Evolutionary conservation across 2,797 vertebrate species (phyloP).

Genomic region (Sternarchorhynchus goeldii): DNA sequence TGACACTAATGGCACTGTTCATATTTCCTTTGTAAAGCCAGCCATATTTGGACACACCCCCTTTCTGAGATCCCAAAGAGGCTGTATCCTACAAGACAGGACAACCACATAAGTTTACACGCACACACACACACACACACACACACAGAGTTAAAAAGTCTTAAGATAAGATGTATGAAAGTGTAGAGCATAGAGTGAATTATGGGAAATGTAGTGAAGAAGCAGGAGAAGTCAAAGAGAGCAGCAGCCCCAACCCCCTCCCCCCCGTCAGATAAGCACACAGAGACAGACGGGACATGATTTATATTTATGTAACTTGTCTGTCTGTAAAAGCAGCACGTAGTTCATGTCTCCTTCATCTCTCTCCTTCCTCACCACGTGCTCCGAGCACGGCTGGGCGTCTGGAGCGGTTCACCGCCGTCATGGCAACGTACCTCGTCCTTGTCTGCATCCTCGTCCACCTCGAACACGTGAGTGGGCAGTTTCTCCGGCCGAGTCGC

Average conservation of each 20-base stretch:
- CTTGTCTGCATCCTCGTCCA: conserved; percentile 97
- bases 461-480: conserved; percentile 92
- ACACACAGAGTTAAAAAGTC: conserved; percentile 21
- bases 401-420: background rate
- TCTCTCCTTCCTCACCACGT: background rate
- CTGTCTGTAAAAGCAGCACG: background rate
- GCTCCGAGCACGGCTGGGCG: background rate
- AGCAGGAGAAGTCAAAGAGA: conserved; percentile 29
- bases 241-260: background rate
- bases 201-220: conserved; percentile 43
- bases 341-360: no score
- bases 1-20: conserved; percentile 98
- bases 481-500: conserved; percentile 87
- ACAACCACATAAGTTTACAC: conserved; percentile 2
- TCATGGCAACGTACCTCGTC: conserved; percentile 82
- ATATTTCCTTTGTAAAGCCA: conserved; percentile 99
- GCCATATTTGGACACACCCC: conserved; percentile 94
- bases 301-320: background rate
- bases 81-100: conserved; percentile 83
- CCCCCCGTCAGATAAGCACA: no score
- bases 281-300: no score
- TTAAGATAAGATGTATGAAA: no score
- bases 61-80: conserved; percentile 94
- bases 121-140: background rate
- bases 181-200: conserved; percentile 13